Evolutionary conservation across 2,888 invertebrate genomes (phyloP), one percentile per base, ranked within the genome.

Genomic region (Trichogramma evanescens): DNA sequence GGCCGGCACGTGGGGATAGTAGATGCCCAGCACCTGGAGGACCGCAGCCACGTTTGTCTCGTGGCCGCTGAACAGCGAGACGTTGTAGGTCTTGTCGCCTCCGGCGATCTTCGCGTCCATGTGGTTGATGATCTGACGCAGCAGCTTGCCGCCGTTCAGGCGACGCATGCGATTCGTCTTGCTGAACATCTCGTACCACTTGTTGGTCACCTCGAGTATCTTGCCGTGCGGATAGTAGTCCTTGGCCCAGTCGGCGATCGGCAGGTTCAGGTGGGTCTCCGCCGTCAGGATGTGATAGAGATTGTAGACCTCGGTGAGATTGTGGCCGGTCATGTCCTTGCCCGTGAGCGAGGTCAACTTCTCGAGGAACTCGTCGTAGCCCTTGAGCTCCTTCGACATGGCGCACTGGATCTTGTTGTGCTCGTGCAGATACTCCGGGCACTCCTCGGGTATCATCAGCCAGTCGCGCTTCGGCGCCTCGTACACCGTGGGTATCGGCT

Each of bases 101-200:
- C 26, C 26, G 26, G 26, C 26, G 26, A 26, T 26, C 26, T 26
- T 26, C 26, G 70, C 72, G 38, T 63, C 6, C 61, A 68, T 66
- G 26, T 66, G 58, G n/a, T 65, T 46, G 5, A 63, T 48, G n/a
- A 66, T 56, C 38, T 53, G 10, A 40, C 57, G 40, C 3, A 64
- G 9, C 7, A 63, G 55, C 52, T 65, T 72, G 80, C 84, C 84
- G 50, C 83, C 83, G 61, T 83, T 84, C 0, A 84, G 78, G 72
- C 78, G 81, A 66, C 78, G 76, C 58, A 82, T 73, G 50, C 78
- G 70, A 54, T 77, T 79, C 65, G 80, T 82, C 63, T 81, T 81
- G 67, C 80, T 82, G 78, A 82, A 81, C 74, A 83, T 80, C 6
- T 82, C 80, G 64, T 83, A 84, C 65, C 83, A 82, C 62, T 83